Evolutionary conservation across 2,888 invertebrate species (phyloP), one percentile per base, ranked within the genome.

Genomic region (Uropetala carovei): DNA sequence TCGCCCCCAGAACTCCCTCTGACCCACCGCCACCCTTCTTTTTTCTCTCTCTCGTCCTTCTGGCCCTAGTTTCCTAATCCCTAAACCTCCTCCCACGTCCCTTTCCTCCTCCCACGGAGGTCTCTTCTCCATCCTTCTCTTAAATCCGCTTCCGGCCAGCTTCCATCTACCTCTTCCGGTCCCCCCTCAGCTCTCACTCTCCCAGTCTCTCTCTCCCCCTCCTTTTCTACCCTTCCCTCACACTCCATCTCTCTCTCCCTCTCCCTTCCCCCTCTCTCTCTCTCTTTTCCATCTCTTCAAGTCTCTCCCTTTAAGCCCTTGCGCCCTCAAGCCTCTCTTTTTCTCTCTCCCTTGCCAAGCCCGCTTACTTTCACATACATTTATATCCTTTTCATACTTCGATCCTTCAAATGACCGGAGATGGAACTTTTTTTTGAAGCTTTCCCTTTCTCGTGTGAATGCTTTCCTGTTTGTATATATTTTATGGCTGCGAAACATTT

Each of bases 321-420:
- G 43, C 56, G n/a, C 18, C 56, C 16, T 57, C 18, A 57, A 56
- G 30, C 83, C 57, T n/a, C 81, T 30, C 0, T 43, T 30, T 22
- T 0, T 82, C 11, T 43, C 56, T n/a, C 11, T 18, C 83, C 9
- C 7, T 16, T 4, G 18, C 56, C 83, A n/a, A 30, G 57, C 27
- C 83, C 16, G 14, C 82, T 14, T 8, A 27, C 82, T 30, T 16
- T 11, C 30, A 13, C 30, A 11, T 43, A 7, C 82, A 16, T 30
- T 14, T 82, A 82, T 27, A 43, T 82, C 43, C 43, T 75, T n/a
- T 27, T 75, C n/a, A 64, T 18, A 64, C n/a, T 27, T n/a, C 8
- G 75, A n/a, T 75, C 75, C 75, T n/a, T n/a, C 11, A 75, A 75
- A n/a, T 75, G 75, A n/a, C 75, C 75, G 16, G 75, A 75, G 75